These are phyloP conservation scores for Limnephilus auricula DNA, from an alignment of 2,888 invertebrate species.

Conservation along the genomic window DNA sequence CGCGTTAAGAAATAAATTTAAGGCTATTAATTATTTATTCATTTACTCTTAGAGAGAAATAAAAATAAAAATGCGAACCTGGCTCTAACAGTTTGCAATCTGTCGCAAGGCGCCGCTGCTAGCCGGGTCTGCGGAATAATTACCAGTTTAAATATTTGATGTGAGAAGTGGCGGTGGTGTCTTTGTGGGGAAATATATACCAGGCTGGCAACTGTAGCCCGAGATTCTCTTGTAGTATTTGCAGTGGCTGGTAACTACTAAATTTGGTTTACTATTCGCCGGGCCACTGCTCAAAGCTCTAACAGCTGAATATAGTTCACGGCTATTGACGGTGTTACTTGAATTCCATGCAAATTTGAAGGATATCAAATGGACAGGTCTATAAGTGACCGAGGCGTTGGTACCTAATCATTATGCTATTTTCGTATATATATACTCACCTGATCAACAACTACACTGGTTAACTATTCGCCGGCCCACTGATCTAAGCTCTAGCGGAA, in stretches of 20 bases:
- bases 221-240: background rate
- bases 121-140: slow-evolving; percentile 25
- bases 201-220: background rate
- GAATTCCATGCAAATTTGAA: background rate
- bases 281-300: background rate
- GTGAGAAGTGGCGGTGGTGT: slow-evolving; percentile 20
- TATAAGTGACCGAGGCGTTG: background rate
- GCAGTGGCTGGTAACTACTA: background rate
- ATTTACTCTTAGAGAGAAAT: background rate
- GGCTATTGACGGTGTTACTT: background rate
- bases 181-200: background rate
- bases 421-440: background rate
- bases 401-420: background rate
- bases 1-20: background rate
- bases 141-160: slow-evolving; percentile 45
- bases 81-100: background rate
- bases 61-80: background rate
- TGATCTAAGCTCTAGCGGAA: background rate
- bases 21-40: background rate
- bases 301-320: background rate
- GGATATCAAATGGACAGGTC: background rate
- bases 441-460: too few species aligned
- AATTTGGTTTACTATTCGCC: background rate
- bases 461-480: background rate
- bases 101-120: background rate